Evolutionary conservation across 2,888 invertebrate genomes (phyloP), one percentile per base, ranked within the genome.

Genomic region (Pyrgus malvae): DNA sequence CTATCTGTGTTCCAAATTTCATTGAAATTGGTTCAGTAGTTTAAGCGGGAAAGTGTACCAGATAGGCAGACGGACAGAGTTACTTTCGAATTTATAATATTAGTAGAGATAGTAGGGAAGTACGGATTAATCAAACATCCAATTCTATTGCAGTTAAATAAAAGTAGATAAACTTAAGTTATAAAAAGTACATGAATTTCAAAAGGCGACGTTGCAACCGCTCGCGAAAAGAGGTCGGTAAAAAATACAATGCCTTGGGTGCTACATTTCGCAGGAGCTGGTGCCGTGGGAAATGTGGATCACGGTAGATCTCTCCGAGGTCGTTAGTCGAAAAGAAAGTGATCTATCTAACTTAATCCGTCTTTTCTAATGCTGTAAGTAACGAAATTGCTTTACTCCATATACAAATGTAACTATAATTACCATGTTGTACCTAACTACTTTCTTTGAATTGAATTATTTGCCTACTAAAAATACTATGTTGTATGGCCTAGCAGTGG

Each of bases 271-370:
- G 63, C 56, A 63, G 67, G 60, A 62, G 61, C 64, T 61, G 57
- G 45, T 60, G 58, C 60, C 69, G 70, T 72, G 70, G 69, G 70
- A 79, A 74, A 74, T 76, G 72, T 72, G 76, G 78, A 79, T 73
- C 78, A 35, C 68, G 70, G 63, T 68, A 69, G 72, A 56, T 59
- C 58, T 45, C 56, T 51, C 48, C 25, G 56, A 60, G 58, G 57
- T 58, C 56, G 56, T 69, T 68, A 69, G 60, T 65, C 70, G 69
- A 78, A 83, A 81, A 78, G 83, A 84, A 83, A 83, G 82, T 77
- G 77, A 83, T 64, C 55, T 55, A 60, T 67, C 60, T 66, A 56
- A 59, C 56, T 58, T 64, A 63, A 65, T 65, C 60, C 50, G 48
- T 56, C 55, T 42, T n/a, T n/a, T 40, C 14, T 38, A 21, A 5